Evolutionary conservation across 1,140 invertebrate species (phyloP), one percentile per base, ranked within the genome.

Genomic region (Globodera ellingtonae): DNA sequence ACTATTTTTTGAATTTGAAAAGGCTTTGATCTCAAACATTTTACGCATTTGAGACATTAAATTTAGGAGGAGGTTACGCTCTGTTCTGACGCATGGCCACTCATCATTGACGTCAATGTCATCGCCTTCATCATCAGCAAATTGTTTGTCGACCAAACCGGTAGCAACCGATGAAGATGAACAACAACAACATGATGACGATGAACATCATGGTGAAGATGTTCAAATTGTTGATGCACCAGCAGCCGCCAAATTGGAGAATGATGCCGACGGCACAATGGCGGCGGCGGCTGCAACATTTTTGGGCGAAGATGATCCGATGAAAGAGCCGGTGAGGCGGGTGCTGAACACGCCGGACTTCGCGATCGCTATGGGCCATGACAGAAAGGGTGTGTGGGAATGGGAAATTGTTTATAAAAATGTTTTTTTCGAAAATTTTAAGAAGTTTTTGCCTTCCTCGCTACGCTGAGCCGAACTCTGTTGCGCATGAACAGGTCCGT

Each of bases 281-380:
- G 56, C 15, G 13, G 56, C 13, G 10, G 6, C 10, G 18, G 10
- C 10, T 10, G 15, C 44, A 18, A 70, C 67, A 44, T 44, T 70
- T 70, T 70, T 70, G 67, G 35, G 59, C 13, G 59, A 1, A 44
- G 24, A 18, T 18, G 56, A 62, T 13, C 56, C 13, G 18, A 18
- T 62, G 56, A 62, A 18, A 13, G 56, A 62, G 13, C 56, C 10
- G 10, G 10, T 62, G 5, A 6, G 18, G 18, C 56, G 56, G 18
- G 56, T 62, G 56, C 15, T 70, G 13, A 47, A 70, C 67, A 70
- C 67, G 10, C 67, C 67, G 8, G 67, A 70, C 46, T 70, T 13
- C 7, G 21, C 67, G 0, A 70, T 70, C 18, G 67, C 24, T 0
- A 70, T 35, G 67, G 67, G 35, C 8, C 24, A 18, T 70, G 24